A percentile compares a stretch with the other conserved stretches of the same genome.
phyloP scores from a whole-genome alignment of 2,888 invertebrate species.

The Monochamus alternatus region DNA sequence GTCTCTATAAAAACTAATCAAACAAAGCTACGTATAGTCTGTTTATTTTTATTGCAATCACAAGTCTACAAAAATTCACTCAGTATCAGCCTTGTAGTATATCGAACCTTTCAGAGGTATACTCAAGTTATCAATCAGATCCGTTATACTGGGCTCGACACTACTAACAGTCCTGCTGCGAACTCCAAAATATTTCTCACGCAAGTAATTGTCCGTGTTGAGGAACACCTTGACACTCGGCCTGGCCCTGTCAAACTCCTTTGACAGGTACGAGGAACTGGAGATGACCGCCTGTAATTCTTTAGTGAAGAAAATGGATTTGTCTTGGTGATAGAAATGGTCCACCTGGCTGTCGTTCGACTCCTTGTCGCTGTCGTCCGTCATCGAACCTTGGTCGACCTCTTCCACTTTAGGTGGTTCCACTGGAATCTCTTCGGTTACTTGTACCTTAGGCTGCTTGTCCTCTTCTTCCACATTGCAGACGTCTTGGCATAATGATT shows the following conservation, averaged over 20 bases:
- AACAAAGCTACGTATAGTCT: neutral
- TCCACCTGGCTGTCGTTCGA: neutral
- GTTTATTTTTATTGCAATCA: neutral
- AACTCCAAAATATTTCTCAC: constrained; percentile 15
- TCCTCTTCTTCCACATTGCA: constrained; percentile 48
- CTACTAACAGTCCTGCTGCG: constrained; percentile 29
- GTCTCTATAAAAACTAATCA: no score
- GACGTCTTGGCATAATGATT: constrained; percentile 49
- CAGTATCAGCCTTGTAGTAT: constrained; percentile 45
- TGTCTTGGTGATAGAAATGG: neutral
- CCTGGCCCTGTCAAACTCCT: constrained; percentile 56
- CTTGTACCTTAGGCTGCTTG: no score
- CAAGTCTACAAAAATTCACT: constrained; percentile 7
- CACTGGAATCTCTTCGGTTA: neutral
- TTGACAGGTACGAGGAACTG: constrained; percentile 61
- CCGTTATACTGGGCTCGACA: constrained; percentile 41
- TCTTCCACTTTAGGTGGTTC: neutral
- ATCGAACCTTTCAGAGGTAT: constrained; percentile 59
- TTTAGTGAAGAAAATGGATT: neutral
- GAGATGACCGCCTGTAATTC: constrained; percentile 47
- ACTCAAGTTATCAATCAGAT: constrained; percentile 54
- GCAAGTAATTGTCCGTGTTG: constrained; percentile 6
- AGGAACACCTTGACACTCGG: constrained; percentile 28
- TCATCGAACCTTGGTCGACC: neutral
- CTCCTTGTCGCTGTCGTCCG: neutral